Evolutionary conservation across 2,888 invertebrate species (phyloP), one percentile per base, ranked within the genome.

Genomic region (Sesia bembeciformis): DNA sequence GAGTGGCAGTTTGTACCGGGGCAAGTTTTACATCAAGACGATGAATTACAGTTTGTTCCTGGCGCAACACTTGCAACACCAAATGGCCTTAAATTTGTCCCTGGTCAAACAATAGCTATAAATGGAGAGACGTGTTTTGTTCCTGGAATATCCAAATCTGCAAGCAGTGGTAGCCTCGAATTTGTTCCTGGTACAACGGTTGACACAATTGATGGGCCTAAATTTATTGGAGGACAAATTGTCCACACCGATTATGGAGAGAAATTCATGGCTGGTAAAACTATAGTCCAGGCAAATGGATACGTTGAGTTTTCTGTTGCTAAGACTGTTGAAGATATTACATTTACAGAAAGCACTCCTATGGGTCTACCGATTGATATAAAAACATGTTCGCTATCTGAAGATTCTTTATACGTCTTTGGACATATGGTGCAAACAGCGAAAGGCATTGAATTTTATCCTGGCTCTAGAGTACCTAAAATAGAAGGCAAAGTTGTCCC

Each of bases 1-100:
- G 91, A 90, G 56, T 92, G 92, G 91, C 91, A 92, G 62, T 93
- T 93, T 63, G 83, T 93, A 40, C 93, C 93, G 3, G 93, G 93
- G 0, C 93, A 93, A 73, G 88, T 88, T 40, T 65, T 92, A 52
- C 85, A 89, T 61, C 91, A 91, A 64, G 91, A 92, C 56, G 81
- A 90, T 59, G 87, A 90, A 58, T 59, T 85, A 39, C 90, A 89
- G 61, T 93, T 93, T 64, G 81, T 93, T 43, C 92, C 93, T 53
- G 93, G 93, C 38, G 92, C 92, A 60, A 93, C 92, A 0, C 78
- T 93, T 57, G 78, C 91, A 41, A 93, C 93, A 6, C 85, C 90
- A 3, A 92, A 92, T 66, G 93, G 93, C 3, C 78, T 91, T 1
- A 91, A 91, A 63, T 93, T 93, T 70, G 86, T 93, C 49, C 92